These are phyloP conservation scores for Semibalanus balanoides DNA, from an alignment of 1,140 invertebrate species.

Conservation along the genomic window DNA sequence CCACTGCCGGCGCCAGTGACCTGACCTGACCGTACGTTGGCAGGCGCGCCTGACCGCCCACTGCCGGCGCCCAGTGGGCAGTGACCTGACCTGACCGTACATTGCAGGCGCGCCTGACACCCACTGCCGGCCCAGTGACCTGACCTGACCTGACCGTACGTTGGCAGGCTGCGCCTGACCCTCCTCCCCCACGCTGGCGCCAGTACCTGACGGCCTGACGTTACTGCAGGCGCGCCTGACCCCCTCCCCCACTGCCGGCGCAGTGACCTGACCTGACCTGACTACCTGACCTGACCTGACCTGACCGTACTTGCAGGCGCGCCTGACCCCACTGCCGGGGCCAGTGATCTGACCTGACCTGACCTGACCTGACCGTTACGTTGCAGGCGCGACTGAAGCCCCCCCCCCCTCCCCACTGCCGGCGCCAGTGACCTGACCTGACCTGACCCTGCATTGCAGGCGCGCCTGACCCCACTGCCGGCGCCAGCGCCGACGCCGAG, in stretches of 20 bases:
- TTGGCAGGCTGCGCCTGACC: too few relatives aligned
- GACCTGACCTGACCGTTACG: too few relatives aligned
- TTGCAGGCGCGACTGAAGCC: too few relatives aligned
- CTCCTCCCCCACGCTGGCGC: too few relatives aligned
- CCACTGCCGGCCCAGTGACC: too few relatives aligned
- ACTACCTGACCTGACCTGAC: too few relatives aligned
- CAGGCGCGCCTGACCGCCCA: slow-evolving; percentile 70
- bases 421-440: too few relatives aligned
- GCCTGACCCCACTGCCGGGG: slow-evolving; percentile 73
- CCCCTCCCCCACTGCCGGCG: slow-evolving; percentile 77
- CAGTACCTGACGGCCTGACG: too few relatives aligned
- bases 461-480: slow-evolving; percentile 75
- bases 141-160: too few relatives aligned
- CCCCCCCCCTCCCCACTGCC: too few relatives aligned
- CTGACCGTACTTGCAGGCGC: slow-evolving; percentile 44
- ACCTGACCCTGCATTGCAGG: slow-evolving; percentile 30
- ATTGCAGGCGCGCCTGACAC: slow-evolving; percentile 55
- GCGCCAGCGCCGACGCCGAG: slow-evolving; percentile 65
- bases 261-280: slow-evolving; percentile 46
- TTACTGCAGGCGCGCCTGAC: slow-evolving; percentile 53
- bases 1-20: slow-evolving; percentile 65
- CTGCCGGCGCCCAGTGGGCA: slow-evolving; percentile 70
- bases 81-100: not conserved
- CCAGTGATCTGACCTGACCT: slow-evolving; percentile 23
- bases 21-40: not conserved